Percentiles rank a stretch among this genome's conserved stretches.
These are phyloP conservation scores for Trichonephila clavipes DNA, from an alignment of 1,140 invertebrate species.

Conservation along the genomic window DNA sequence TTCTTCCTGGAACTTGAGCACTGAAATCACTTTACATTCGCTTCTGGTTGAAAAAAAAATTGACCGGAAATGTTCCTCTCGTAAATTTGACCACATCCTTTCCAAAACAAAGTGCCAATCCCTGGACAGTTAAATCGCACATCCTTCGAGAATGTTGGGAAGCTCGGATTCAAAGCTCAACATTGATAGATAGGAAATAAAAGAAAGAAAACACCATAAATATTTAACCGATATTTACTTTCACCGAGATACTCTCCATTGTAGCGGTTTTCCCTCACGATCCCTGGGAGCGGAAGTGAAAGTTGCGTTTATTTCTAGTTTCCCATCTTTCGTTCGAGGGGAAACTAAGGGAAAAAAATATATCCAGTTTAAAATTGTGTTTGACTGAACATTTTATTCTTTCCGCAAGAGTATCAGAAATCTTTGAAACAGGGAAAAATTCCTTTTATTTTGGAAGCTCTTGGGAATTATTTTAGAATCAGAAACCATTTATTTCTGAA, in stretches of 20 bases:
- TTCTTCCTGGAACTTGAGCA: neutral
- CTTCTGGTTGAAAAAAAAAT: neutral
- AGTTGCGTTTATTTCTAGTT: constrained; percentile 60
- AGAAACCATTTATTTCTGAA: neutral
- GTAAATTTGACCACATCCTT: constrained; percentile 67
- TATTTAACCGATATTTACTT: constrained; percentile 72
- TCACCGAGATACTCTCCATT: neutral
- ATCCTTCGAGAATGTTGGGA: constrained; percentile 5
- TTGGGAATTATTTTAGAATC: constrained; percentile 16
- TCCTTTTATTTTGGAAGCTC: constrained; percentile 7
- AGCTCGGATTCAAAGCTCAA: constrained; percentile 33
- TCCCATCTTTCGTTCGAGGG: constrained; percentile 22
- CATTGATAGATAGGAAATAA: constrained; percentile 49
- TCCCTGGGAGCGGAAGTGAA: constrained; percentile 7
- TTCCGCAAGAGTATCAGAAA: constrained; percentile 30
- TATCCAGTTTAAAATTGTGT: constrained; percentile 3
- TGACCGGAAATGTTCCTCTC: constrained; percentile 59
- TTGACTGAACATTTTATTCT: constrained; percentile 38
- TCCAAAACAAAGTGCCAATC: constrained; percentile 1
- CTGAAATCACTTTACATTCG: constrained; percentile 3
- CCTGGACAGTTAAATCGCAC: constrained; percentile 32
- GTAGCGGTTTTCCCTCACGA: neutral
- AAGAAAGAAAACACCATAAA: constrained; percentile 56
- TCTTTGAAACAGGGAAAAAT: constrained; percentile 10
- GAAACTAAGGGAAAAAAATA: neutral